These are phyloP conservation scores for Halichoeres trimaculatus DNA, from an alignment of 2,113 vertebrate species.

Conservation along the genomic window DNA sequence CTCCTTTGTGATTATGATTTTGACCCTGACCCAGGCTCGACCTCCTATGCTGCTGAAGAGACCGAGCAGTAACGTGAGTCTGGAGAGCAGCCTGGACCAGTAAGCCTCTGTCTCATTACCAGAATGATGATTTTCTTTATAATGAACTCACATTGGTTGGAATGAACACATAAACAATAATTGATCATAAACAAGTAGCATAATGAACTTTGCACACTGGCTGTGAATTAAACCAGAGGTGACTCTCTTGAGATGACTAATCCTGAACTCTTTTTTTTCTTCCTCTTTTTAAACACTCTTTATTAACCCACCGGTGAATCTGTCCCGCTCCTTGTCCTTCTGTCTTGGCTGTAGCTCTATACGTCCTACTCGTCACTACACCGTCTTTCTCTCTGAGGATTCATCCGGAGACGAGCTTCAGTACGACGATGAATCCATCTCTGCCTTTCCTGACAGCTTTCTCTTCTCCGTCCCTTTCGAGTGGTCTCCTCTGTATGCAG, in stretches of 20 bases:
- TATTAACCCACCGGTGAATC: too few species aligned
- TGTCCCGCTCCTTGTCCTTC: neutral
- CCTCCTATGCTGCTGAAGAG: constrained; percentile 90
- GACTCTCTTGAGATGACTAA: neutral
- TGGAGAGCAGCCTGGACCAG: constrained; percentile 81
- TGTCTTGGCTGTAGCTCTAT: constrained; percentile 83
- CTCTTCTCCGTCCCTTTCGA: constrained; percentile 96
- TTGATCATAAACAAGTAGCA: too few species aligned
- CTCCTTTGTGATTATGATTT: neutral
- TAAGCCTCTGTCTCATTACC: constrained; percentile 60
- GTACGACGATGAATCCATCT: constrained; percentile 88
- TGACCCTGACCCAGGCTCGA: constrained; percentile 84
- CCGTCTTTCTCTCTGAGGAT: constrained; percentile 97
- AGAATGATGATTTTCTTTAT: too few species aligned
- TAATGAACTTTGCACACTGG: too few species aligned
- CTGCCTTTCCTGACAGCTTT: constrained; percentile 95
- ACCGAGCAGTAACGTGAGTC: constrained; percentile 88
- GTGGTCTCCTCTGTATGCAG: constrained; percentile 90
- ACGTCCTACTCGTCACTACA: constrained; percentile 95
- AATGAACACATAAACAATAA: too few species aligned
- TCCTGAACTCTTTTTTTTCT: neutral
- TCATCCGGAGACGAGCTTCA: constrained; percentile 95
- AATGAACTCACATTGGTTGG: neutral
- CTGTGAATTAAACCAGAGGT: too few species aligned
- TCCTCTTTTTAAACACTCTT: neutral